A percentile compares a stretch with the other conserved stretches of the same genome.
Evolutionary conservation across 1,140 invertebrate genomes (phyloP).

Genomic region (Saxidomus purpurata): DNA sequence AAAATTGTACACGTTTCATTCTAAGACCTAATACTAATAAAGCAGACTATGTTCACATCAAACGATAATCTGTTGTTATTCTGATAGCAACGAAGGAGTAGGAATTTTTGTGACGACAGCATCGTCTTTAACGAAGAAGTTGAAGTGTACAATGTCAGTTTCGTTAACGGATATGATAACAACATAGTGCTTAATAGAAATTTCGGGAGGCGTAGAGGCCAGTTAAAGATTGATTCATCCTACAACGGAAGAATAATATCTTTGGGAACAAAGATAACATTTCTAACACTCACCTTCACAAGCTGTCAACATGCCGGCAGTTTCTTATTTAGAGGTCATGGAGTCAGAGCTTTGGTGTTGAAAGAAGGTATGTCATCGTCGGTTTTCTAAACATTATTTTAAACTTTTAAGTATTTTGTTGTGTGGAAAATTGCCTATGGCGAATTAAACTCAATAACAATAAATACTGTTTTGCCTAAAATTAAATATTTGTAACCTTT

Average conservation of each 20-base stretch:
- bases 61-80: no score
- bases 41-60: no score
- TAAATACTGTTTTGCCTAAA: background rate
- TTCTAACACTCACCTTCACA: background rate
- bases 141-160: background rate
- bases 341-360: background rate
- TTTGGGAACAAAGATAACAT: background rate
- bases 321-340: background rate
- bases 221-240: background rate
- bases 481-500: background rate
- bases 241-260: background rate
- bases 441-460: background rate
- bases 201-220: background rate
- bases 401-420: no score
- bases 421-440: background rate
- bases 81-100: no score
- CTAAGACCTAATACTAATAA: no score
- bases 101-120: background rate
- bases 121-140: background rate
- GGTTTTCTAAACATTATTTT: no score
- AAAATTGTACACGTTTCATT: no score
- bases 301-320: background rate
- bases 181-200: background rate
- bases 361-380: slow-evolving; percentile 8
- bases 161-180: background rate